Evolutionary conservation across 92 coral and sea anemone genomes (phyloP), one percentile per base, ranked within the genome.

Genomic region (Palythoa caribaeorum): DNA sequence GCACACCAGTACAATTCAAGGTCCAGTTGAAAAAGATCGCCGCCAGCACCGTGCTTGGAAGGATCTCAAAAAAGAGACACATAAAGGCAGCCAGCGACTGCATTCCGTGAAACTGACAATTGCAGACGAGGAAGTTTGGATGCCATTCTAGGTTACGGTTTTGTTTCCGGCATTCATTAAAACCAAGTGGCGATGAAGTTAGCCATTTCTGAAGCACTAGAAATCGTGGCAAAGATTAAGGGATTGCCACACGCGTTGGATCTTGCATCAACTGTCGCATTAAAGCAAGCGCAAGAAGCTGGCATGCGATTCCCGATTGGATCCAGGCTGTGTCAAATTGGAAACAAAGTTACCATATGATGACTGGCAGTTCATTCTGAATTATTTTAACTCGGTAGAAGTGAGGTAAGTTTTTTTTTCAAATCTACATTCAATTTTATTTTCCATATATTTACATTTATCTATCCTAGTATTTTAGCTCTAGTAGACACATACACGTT

Each of bases 251-350:
- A 12, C 38, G 88, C 84, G 7, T 21, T 65, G 36, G 88, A 87
- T 47, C 71, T 80, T 20, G 83, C 84, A 1, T 70, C 87, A 28
- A 84, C 75, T 38, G 3, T 71, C 35, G 88, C 74, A 11, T 20
- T 52, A 15, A 16, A 60, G 44, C 74, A 80, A 47, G 38, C 4
- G 11, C 78, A 38, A 39, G 4, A 71, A 3, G 48, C 83, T 73
- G 53, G 77, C 77, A 4, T 21, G 37, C 71, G 73, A 21, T 69
- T 1, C 73, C 73, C 40, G 73, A 69, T 21, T 69, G 73, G 73
- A 13, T 69, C 3, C 73, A 69, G 9, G 28, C 15, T 21, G 28
- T 35, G 73, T 69, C 12, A 69, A 69, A 20, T 7, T 69, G 73
- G 73, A 69, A 35, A 21, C 40, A 2, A 69, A 69, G 11, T 20